Conservation (phyloP, 2,113 vertebrate genomes). For the Ciconia boyciana region DNA sequence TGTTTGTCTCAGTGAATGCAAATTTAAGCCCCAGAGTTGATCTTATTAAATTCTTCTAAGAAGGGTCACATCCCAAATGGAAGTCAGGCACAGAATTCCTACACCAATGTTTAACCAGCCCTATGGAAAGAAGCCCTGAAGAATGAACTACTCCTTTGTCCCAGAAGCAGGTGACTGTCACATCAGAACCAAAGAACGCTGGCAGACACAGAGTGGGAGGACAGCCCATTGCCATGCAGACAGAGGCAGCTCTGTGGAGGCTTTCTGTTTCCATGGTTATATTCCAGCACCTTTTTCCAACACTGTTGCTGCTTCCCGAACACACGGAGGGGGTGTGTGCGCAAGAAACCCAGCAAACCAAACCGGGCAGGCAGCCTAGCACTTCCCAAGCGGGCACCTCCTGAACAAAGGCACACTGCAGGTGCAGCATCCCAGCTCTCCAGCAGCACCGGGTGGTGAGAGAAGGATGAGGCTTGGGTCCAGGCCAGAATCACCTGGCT, state of each 20-base stretch:
- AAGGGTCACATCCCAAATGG: not conserved
- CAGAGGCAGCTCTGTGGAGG: not conserved
- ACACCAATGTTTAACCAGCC: rapidly evolving
- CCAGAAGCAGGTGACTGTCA: not conserved
- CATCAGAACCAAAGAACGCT: not conserved
- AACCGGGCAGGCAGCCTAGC: rapidly evolving
- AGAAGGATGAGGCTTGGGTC: not conserved
- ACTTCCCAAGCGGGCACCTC: not conserved
- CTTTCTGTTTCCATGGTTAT: conserved; percentile 28
- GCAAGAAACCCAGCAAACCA: not conserved
- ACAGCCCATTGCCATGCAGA: not conserved
- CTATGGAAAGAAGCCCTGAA: not conserved
- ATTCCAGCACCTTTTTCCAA: not conserved
- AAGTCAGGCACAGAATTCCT: not conserved
- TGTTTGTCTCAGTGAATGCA: not conserved
- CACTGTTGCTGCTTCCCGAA: not conserved
- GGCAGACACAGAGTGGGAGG: not conserved
- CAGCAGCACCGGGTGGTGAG: not conserved
- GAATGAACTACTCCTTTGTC: not conserved
- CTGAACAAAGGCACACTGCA: not conserved
- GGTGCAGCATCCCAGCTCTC: not conserved
- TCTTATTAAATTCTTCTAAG: not conserved
- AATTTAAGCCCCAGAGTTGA: not conserved
- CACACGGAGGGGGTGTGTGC: not conserved
- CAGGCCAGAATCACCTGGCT: not conserved